Base-by-base conservation (phyloP, 2,113 vertebrate genomes). In the Telmatochromis sp. region DNA sequence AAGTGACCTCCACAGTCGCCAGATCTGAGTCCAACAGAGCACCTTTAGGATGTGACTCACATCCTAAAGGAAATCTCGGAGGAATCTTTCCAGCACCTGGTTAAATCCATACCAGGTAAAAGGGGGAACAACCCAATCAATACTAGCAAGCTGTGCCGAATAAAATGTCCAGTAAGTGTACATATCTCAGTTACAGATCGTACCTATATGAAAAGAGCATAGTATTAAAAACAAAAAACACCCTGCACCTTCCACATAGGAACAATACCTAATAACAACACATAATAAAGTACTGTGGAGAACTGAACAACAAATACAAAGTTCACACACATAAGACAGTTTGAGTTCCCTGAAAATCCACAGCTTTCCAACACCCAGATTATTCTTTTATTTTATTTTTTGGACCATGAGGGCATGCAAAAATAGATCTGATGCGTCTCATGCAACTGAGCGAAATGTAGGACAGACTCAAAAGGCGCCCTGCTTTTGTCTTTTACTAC, bases 401-500 rank as follows among this genome's bases (percentile, higher is more conserved):
- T 23, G 75, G 55, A 80, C 11, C 70, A 60, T 1, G 31, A 12
- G 70, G 40, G 14, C 3, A 63, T 6, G 12, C 19, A 75, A 63
- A 88, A 90, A 84, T n/a, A 83, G 86, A 26, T 84, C 89, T 79
- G 68, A 75, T 28, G 40, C 21, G 49, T 83, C 53, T 85, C 45
- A 6, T 80, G 65, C 26, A 82, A 84, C 53, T 54, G 37, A 58
- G 26, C 54, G 82, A 89, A 85, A 94, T 88, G 73, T 89, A 75
- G 86, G 73, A 85, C 86, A 86, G 51, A 5, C 28, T 58, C 28
- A n/a, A 21, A 21, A 10, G 37, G 4, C 70, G 37, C 23, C 3
- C 79, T n/a, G 45, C 45, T 78, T 37, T 4, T 31, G 21, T 70
- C 49, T 5, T 7, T 17, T 17, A 33, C 68, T 37, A 21, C 28